Percentiles rank a stretch among this genome's conserved stretches.
These are phyloP conservation scores for Bellardia bayeri DNA, from an alignment of 2,888 invertebrate genomes.

Conservation along the genomic window DNA sequence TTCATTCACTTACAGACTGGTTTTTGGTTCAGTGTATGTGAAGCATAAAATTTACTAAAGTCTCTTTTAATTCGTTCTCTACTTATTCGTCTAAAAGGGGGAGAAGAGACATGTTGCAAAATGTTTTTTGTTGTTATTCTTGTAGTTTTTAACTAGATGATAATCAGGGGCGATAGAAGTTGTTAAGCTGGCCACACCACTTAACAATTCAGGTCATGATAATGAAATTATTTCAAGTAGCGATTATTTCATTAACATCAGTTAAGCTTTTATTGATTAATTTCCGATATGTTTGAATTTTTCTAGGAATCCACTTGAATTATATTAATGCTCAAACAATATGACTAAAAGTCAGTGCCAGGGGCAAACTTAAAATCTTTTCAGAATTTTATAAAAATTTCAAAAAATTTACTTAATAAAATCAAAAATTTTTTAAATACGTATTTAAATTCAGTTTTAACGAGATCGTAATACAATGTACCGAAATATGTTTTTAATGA, in stretches of 20 bases:
- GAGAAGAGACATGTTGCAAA: slow-evolving; percentile 20
- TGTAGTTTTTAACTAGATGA: slow-evolving; percentile 14
- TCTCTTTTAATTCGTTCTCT: slow-evolving; percentile 45
- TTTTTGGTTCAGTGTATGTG: slow-evolving; percentile 58
- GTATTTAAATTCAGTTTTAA: too few species aligned
- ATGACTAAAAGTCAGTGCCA: too few species aligned
- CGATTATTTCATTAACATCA: slow-evolving; percentile 68
- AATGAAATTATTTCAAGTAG: slow-evolving; percentile 70
- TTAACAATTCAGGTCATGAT: slow-evolving; percentile 46
- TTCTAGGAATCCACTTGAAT: slow-evolving; percentile 13
- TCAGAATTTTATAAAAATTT: too few species aligned
- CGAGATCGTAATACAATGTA: too few species aligned
- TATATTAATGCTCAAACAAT: not conserved
- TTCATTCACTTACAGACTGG: slow-evolving; percentile 53
- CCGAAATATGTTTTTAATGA: too few species aligned
- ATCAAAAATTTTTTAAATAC: too few species aligned
- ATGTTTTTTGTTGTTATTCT: not conserved
- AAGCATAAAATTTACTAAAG: slow-evolving; percentile 58
- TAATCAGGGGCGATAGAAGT: not conserved
- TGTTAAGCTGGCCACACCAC: slow-evolving; percentile 40
- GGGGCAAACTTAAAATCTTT: too few species aligned
- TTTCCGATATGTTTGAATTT: slow-evolving; percentile 69
- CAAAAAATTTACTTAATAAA: too few species aligned
- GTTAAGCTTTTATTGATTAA: slow-evolving; percentile 68
- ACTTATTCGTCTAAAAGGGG: slow-evolving; percentile 13